A percentile compares a stretch with the other conserved stretches of the same genome.
Conservation (phyloP, 2,113 vertebrate species). For the Nanorana parkeri region DNA sequence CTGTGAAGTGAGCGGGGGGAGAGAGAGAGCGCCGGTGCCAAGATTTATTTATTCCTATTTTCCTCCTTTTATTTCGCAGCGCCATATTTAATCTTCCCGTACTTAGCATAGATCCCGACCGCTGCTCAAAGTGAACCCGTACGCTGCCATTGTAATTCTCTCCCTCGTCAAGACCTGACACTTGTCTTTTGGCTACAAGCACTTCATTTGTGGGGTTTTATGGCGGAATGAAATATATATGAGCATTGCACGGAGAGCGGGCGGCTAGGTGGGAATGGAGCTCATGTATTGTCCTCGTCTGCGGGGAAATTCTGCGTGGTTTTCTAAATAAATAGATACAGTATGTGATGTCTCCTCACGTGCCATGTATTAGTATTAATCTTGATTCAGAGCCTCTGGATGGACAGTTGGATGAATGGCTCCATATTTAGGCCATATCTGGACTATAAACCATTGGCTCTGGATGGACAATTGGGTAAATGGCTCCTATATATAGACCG, state of each 20-base stretch:
- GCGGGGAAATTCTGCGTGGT: no score
- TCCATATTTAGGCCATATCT: no score
- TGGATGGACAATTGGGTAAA: no score
- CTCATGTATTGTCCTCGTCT: no score
- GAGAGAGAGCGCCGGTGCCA: not conserved
- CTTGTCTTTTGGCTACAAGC: conserved; percentile 21
- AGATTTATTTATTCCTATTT: not conserved
- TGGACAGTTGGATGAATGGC: no score
- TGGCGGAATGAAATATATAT: conserved; percentile 41
- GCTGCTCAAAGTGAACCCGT: not conserved
- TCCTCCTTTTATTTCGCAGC: not conserved
- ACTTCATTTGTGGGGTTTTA: conserved; percentile 54
- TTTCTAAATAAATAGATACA: no score
- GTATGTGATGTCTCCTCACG: no score
- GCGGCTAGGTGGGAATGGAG: not conserved
- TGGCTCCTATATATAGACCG: no score
- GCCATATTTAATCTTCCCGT: conserved; percentile 7
- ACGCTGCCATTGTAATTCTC: conserved; percentile 4
- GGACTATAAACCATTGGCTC: no score
- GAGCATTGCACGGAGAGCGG: not conserved
- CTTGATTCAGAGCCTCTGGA: no score
- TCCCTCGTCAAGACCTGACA: conserved; percentile 16
- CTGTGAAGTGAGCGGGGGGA: conserved; percentile 15
- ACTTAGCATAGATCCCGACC: not conserved
- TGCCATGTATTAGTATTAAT: no score